Percentiles rank a stretch among this genome's conserved stretches.
These are phyloP conservation scores for Drosophila triauraria DNA, from an alignment of 1,140 invertebrate genomes.

Conservation along the genomic window DNA sequence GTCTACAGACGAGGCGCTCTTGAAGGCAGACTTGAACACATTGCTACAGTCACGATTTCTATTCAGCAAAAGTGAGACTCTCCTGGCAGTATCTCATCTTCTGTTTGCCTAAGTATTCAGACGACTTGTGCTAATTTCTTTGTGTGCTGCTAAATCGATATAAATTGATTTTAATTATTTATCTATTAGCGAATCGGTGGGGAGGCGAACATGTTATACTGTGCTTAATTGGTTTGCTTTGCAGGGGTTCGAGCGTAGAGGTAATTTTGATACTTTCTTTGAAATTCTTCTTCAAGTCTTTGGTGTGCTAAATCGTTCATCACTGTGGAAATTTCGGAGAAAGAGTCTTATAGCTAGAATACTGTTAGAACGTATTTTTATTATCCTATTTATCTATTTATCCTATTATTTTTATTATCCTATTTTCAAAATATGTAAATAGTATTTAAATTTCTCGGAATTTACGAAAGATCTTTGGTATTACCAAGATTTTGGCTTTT, in stretches of 20 bases:
- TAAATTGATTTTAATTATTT: constrained; percentile 84
- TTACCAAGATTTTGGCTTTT: not conserved
- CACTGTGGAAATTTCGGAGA: not conserved
- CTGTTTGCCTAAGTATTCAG: constrained; percentile 74
- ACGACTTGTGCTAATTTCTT: constrained; percentile 75
- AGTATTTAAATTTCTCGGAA: no score
- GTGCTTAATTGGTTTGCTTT: constrained; percentile 32
- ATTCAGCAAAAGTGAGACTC: constrained; percentile 35
- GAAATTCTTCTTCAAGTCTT: constrained; percentile 8
- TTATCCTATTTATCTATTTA: no score
- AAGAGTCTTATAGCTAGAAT: not conserved
- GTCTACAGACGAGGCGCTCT: constrained; percentile 15
- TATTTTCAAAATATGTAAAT: not conserved
- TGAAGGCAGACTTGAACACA: constrained; percentile 10
- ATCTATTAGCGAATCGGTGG: constrained; percentile 75
- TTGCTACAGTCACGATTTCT: constrained; percentile 50
- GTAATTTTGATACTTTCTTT: constrained; percentile 26
- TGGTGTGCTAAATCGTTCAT: constrained; percentile 2
- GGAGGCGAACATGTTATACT: constrained; percentile 50
- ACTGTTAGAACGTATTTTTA: not conserved
- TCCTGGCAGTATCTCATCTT: constrained; percentile 20
- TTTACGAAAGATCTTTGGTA: not conserved
- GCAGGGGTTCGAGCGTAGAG: constrained; percentile 3
- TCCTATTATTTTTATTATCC: no score
- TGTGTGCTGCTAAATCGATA: constrained; percentile 78